Conservation (phyloP, 1,140 invertebrate species). For the Drosophila virilis region DNA sequence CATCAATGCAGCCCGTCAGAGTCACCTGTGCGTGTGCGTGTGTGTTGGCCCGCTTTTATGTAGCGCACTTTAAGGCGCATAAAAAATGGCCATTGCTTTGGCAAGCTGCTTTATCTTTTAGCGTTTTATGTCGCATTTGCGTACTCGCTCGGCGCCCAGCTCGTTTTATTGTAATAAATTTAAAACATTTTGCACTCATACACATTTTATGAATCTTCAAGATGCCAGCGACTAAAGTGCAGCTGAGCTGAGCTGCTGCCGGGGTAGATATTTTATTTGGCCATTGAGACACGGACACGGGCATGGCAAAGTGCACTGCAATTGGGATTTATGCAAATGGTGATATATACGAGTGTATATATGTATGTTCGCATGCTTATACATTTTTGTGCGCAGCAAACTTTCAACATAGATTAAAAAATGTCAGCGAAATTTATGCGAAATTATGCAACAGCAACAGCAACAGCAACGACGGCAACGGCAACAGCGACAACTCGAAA, state of each 20-base stretch:
- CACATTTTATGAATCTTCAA: constrained; percentile 79
- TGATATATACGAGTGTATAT: constrained; percentile 55
- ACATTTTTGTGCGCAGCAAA: constrained; percentile 48
- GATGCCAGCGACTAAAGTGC: constrained; percentile 66
- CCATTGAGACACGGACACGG: constrained; percentile 68
- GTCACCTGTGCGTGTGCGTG: constrained; percentile 46
- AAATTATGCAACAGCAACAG: constrained; percentile 67
- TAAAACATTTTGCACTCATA: constrained; percentile 82
- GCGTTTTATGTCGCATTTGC: constrained; percentile 82
- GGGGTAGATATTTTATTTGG: constrained; percentile 77
- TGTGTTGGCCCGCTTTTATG: constrained; percentile 61
- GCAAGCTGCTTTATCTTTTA: constrained; percentile 73
- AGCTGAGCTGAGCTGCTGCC: constrained; percentile 56
- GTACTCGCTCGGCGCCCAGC: constrained; percentile 63
- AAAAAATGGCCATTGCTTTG: constrained; percentile 72
- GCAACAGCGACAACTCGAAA: constrained; percentile 31
- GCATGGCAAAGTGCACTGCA: constrained; percentile 73
- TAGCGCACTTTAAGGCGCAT: constrained; percentile 73
- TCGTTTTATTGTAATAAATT: constrained; percentile 82
- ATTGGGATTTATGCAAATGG: constrained; percentile 81
- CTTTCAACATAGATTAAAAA: constrained; percentile 80
- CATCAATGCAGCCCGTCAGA: constrained; percentile 66
- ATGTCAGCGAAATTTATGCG: constrained; percentile 75
- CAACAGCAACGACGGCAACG: constrained; percentile 16
- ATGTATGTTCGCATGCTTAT: constrained; percentile 6